phyloP scores from a whole-genome alignment of 2,888 invertebrate genomes.

The Saturnia japonica region DNA sequence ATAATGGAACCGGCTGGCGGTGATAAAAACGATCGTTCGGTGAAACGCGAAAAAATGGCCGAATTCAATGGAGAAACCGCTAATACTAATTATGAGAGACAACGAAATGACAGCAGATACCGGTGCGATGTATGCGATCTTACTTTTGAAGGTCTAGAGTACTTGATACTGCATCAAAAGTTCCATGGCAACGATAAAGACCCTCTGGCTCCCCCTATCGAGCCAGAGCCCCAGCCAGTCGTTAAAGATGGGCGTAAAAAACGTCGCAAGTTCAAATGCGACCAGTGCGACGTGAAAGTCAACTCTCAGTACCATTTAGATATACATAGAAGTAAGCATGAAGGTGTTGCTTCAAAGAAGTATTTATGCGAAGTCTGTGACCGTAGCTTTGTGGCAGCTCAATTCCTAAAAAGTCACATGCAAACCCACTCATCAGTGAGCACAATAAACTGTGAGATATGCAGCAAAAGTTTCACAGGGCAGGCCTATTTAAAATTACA shows the following conservation, averaged over 20 bases:
- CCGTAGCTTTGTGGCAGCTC: conserved; percentile 73
- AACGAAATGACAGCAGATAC: conserved; percentile 58
- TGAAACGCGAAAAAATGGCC: conserved; percentile 76
- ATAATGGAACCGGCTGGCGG: conserved; percentile 76
- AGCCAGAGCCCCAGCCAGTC: conserved; percentile 49
- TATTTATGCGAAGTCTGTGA: conserved; percentile 74
- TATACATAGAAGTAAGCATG: conserved; percentile 75
- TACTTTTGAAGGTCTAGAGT: conserved; percentile 74
- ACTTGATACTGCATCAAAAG: conserved; percentile 72
- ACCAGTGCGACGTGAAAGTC: conserved; percentile 75
- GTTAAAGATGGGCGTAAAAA: conserved; percentile 67
- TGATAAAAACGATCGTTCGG: conserved; percentile 69
- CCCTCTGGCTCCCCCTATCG: conserved; percentile 49
- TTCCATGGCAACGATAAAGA: conserved; percentile 76
- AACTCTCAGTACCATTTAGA: conserved; percentile 76
- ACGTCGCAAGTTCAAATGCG: conserved; percentile 72
- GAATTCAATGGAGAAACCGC: conserved; percentile 68
- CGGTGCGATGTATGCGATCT: conserved; percentile 73
- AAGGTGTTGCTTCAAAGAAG: conserved; percentile 69
- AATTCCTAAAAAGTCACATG: conserved; percentile 77
- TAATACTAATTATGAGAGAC: conserved; percentile 54
- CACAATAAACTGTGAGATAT: conserved; percentile 75
- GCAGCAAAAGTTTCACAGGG: conserved; percentile 71
- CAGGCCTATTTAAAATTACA: conserved; percentile 75
- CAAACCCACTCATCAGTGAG: conserved; percentile 71